Percentiles rank a stretch among this genome's conserved stretches.
These are phyloP conservation scores for Mormyrops attenuatus DNA, from an alignment of 2,797 vertebrate genomes.

Conservation along the genomic window DNA sequence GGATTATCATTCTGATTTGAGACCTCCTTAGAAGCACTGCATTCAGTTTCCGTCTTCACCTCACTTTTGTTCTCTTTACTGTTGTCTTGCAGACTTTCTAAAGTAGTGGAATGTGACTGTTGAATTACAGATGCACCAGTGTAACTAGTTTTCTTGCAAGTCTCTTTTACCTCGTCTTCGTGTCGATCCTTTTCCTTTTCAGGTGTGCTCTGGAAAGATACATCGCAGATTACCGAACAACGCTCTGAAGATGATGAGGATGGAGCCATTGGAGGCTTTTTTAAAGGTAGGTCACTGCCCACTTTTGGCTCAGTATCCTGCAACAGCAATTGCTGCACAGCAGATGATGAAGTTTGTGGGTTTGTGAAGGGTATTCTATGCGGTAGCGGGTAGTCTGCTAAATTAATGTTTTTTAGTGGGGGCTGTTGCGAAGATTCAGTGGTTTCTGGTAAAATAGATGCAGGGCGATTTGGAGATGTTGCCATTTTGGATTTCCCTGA, in stretches of 20 bases:
- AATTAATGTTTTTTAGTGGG: constrained; percentile 80
- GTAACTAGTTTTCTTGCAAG: constrained; percentile 53
- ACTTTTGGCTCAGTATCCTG: constrained; percentile 59
- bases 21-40: constrained; percentile 32
- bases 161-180: constrained; percentile 51
- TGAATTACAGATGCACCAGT: constrained; percentile 62
- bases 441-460: constrained; percentile 36
- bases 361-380: constrained; percentile 61
- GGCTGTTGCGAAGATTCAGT: constrained; percentile 48
- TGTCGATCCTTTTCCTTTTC: constrained; percentile 61
- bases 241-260: constrained; percentile 74
- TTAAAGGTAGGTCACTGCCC: constrained; percentile 30
- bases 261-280: constrained; percentile 51
- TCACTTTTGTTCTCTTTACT: constrained; percentile 60
- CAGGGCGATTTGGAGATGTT: constrained; percentile 49
- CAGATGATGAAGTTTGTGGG: constrained; percentile 53
- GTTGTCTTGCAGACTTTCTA: constrained; percentile 44
- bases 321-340: constrained; percentile 69
- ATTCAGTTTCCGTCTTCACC: constrained; percentile 51
- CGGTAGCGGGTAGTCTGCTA: constrained; percentile 82
- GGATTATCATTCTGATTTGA: constrained; percentile 46
- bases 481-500: constrained; percentile 51
- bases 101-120: constrained; percentile 58
- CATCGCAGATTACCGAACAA: constrained; percentile 95
- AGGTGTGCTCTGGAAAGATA: constrained; percentile 63